These are phyloP conservation scores for Lacerta bilineata DNA, from an alignment of 2,797 vertebrate species.

Conservation along the genomic window DNA sequence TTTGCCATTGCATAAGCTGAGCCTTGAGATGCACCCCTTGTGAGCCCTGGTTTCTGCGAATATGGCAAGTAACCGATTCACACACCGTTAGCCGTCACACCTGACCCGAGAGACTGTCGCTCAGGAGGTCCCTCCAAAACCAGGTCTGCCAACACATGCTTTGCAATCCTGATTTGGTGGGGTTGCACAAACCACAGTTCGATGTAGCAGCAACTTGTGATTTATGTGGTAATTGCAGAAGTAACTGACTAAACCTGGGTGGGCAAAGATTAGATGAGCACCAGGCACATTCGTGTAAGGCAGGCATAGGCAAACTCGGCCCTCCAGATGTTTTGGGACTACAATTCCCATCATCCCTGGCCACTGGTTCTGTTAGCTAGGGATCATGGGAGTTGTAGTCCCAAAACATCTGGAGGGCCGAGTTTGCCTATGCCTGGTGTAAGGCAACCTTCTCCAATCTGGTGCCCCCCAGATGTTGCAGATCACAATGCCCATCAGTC, in stretches of 20 bases:
- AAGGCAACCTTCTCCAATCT: not conserved
- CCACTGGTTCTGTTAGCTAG: no score
- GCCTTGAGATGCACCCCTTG: not conserved
- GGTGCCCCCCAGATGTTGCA: no score
- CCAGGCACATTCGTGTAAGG: not conserved
- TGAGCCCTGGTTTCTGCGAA: not conserved
- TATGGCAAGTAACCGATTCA: not conserved
- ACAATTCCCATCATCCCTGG: no score
- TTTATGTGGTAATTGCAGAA: not conserved
- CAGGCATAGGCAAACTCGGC: no score
- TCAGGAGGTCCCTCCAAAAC: not conserved
- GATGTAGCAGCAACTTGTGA: no score
- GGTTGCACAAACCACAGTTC: not conserved
- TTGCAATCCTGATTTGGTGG: not conserved
- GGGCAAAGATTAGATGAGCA: not conserved
- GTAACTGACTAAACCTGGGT: not conserved
- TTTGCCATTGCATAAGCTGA: not conserved
- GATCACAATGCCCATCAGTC: no score
- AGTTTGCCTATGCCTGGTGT: no score
- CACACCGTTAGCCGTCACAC: not conserved
- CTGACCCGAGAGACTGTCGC: not conserved
- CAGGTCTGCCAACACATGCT: not conserved
- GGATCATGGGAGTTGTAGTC: no score
- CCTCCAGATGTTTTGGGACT: no score
- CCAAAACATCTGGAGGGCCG: no score